Percentiles rank a stretch among this genome's conserved stretches.
These are phyloP conservation scores for Pissodes strobi DNA, from an alignment of 1,140 invertebrate species.

Conservation along the genomic window DNA sequence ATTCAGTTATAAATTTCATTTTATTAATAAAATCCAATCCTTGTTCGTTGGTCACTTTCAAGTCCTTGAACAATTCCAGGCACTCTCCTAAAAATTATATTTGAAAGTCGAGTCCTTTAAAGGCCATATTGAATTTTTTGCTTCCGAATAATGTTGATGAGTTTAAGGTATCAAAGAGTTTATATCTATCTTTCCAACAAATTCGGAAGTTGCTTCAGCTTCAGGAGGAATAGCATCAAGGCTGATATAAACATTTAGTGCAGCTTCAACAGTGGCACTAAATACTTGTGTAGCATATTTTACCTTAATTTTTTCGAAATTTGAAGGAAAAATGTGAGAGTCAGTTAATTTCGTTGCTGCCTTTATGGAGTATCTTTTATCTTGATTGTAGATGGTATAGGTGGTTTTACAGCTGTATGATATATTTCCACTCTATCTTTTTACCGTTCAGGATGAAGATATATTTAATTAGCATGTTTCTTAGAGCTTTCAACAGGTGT, in stretches of 20 bases:
- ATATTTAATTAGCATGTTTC: slow-evolving; percentile 29
- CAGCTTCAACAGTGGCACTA: slow-evolving; percentile 22
- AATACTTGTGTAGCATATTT: slow-evolving; percentile 31
- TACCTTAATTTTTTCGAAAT: slow-evolving; percentile 34
- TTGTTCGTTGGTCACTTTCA: background rate
- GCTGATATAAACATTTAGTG: slow-evolving; percentile 15
- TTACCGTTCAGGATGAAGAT: slow-evolving; percentile 5
- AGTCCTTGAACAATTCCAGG: too few relatives aligned
- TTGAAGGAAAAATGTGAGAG: slow-evolving; percentile 19
- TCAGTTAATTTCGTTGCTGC: slow-evolving; percentile 33
- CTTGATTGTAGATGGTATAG: slow-evolving; percentile 23
- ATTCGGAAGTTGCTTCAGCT: slow-evolving; percentile 10
- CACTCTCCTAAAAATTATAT: background rate
- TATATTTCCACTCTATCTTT: slow-evolving; percentile 12
- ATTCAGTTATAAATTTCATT: background rate
- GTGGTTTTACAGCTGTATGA: too few relatives aligned
- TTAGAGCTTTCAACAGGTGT: slow-evolving; percentile 28
- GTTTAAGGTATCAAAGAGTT: slow-evolving; percentile 31
- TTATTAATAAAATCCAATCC: background rate
- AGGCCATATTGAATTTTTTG: slow-evolving; percentile 3
- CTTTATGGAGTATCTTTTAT: slow-evolving; percentile 6
- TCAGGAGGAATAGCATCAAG: background rate
- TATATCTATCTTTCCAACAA: slow-evolving; percentile 12
- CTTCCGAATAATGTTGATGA: background rate
- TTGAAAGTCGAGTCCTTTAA: slow-evolving; percentile 1